Conservation (phyloP, 30 jellyfish, hydroid and myxozoan genomes). For the Sanderia malayensis region DNA sequence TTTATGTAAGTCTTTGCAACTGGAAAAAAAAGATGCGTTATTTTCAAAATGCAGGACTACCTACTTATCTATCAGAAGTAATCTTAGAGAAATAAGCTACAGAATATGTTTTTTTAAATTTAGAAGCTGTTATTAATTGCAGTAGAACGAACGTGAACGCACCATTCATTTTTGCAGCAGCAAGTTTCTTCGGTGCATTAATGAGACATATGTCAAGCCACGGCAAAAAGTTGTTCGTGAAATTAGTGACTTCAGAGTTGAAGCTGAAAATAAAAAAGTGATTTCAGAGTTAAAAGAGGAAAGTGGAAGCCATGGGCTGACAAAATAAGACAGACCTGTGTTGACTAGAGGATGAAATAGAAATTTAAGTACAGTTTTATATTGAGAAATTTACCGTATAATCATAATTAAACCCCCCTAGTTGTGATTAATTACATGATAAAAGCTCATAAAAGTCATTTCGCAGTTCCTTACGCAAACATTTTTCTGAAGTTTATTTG, state of each 20-base stretch:
- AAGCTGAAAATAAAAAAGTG: conserved; percentile 14
- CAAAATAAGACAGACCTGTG: not conserved
- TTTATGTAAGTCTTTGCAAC: conserved; percentile 50
- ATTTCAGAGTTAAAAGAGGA: too few relatives aligned
- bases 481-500: too few relatives aligned
- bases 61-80: too few relatives aligned
- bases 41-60: too few relatives aligned
- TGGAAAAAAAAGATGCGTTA: conserved; percentile 10
- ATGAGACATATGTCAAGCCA: conserved; percentile 71
- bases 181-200: conserved; percentile 48
- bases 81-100: not conserved
- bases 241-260: conserved; percentile 24
- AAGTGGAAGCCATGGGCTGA: too few relatives aligned
- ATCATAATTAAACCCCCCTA: not conserved
- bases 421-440: not conserved
- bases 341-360: not conserved
- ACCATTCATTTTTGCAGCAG: conserved; percentile 51
- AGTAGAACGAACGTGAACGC: not conserved
- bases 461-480: too few relatives aligned
- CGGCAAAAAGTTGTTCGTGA: conserved; percentile 45
- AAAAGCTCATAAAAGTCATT: not conserved
- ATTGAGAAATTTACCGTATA: not conserved
- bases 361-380: not conserved
- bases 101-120: too few relatives aligned
- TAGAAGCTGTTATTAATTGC: not conserved